These are phyloP conservation scores for Brachystomella parvula DNA, from an alignment of 1,140 invertebrate species.

Conservation along the genomic window DNA sequence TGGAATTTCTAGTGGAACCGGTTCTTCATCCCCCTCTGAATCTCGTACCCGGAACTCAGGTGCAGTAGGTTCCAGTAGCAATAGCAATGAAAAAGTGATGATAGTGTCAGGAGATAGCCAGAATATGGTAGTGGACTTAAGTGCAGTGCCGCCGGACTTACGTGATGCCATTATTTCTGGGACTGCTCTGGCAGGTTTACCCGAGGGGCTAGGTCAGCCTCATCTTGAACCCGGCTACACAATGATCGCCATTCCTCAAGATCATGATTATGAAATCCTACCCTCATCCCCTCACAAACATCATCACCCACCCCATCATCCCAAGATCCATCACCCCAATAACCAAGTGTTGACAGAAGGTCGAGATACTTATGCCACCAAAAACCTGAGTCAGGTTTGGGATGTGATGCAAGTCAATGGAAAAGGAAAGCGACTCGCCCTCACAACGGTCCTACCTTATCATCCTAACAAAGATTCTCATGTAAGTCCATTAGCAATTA, in stretches of 20 bases:
- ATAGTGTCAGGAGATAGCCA: conserved; percentile 37
- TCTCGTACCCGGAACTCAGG: background rate
- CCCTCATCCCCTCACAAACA: background rate
- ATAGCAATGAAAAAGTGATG: conserved; percentile 33
- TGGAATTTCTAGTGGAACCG: too few species aligned
- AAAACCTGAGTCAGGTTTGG: conserved; percentile 35
- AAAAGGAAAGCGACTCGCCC: conserved; percentile 23
- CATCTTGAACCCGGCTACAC: conserved; percentile 33
- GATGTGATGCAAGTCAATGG: conserved; percentile 28
- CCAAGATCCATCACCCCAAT: too few species aligned
- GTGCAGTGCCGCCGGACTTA: conserved; percentile 33
- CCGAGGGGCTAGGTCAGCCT: conserved; percentile 22
- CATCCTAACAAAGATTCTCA: conserved; percentile 37
- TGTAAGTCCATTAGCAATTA: conserved; percentile 19
- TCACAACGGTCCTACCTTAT: conserved; percentile 34
- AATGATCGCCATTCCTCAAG: conserved; percentile 30
- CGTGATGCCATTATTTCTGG: conserved; percentile 36
- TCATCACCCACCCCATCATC: background rate
- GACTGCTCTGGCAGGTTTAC: conserved; percentile 31
- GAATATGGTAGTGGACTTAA: conserved; percentile 37
- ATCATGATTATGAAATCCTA: conserved; percentile 12
- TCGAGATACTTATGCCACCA: conserved; percentile 17
- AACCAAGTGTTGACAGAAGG: conserved; percentile 12
- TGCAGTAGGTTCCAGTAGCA: background rate
- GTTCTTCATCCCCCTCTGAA: background rate